Evolutionary conservation across 1,140 invertebrate genomes (phyloP).

Genomic region (Drosophila gunungcola): DNA sequence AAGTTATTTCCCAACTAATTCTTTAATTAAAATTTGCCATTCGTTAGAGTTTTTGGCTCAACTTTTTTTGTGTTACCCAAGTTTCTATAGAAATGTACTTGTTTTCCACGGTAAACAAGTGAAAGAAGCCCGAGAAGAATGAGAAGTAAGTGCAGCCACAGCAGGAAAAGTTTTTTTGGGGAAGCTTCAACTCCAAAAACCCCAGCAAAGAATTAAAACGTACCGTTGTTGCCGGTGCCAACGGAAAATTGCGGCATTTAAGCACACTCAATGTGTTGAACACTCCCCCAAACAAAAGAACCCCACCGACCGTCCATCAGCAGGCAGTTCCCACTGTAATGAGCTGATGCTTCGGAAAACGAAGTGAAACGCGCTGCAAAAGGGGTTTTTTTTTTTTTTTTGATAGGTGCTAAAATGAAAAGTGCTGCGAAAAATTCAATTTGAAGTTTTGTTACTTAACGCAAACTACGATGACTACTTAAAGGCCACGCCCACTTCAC

Average conservation of each 20-base stretch:
- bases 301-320: conserved; percentile 8
- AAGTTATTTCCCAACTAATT: conserved; percentile 21
- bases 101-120: conserved; percentile 44
- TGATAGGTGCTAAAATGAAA: conserved; percentile 81
- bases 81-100: conserved; percentile 52
- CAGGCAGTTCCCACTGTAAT: conserved; percentile 50
- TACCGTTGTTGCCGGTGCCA: conserved; percentile 42
- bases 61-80: not conserved
- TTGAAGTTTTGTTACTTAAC: conserved; percentile 83
- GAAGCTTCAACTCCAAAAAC: conserved; percentile 38
- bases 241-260: conserved; percentile 58
- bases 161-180: conserved; percentile 35
- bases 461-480: conserved; percentile 78
- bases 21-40: conserved; percentile 35
- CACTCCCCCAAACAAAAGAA: not conserved
- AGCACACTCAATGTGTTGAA: conserved; percentile 52
- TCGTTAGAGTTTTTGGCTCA: conserved; percentile 8
- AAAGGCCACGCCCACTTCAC: conserved; percentile 59
- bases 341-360: conserved; percentile 55
- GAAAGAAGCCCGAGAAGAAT: conserved; percentile 26
- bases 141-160: conserved; percentile 35
- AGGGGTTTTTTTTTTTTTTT: conserved; percentile 68
- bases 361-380: conserved; percentile 41
- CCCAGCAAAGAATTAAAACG: conserved; percentile 41
- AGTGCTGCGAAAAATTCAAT: conserved; percentile 80